Evolutionary conservation across 2,888 invertebrate genomes (phyloP), one percentile per base, ranked within the genome.

Genomic region (Troides aeacus): DNA sequence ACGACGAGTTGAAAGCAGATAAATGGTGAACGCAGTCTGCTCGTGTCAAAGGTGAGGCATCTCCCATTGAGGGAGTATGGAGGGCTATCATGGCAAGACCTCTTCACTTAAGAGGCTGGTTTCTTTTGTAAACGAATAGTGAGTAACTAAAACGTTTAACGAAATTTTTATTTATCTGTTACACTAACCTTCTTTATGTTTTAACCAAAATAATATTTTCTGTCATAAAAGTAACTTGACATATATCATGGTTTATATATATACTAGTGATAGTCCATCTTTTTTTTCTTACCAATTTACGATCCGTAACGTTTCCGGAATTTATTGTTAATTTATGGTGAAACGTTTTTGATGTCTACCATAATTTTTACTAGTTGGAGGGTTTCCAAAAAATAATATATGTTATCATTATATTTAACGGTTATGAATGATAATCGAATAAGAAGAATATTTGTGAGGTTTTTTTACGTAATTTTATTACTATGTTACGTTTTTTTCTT

Each of bases 71-170:
- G 59, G 21, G 36, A 64, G 21, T 65, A 56, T 57, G 69, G 60
- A 69, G 64, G 64, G 50, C 61, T 60, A 56, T 64, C 39, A 61
- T 21, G 12, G 50, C 10, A 61, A 69, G 60, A 23, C 6, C 69
- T 69, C 69, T 69, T 64, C 8, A 30, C 30, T 18, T 15, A 39
- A 64, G 60, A 17, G 64, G 64, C 30, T 60, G 23, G n/a, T 39
- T 64, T 68, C 60, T 69, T 69, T 69, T 69, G 60, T 69, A 21
- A 61, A n/a, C 17, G 6, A 61, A 23, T 66, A 64, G 64, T 60
- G 39, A 18, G 53, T 64, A 42, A 68, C 46, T 63, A 21, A 24
- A 64, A 59, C 30, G 53, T 46, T 63, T 60, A 64, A 24, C 36
- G 10, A 39, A 39, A 39, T 39, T 39, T 39, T 39, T 39, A 39